Conservation (phyloP, 1,140 invertebrate genomes). For the Nephila pilipes region DNA sequence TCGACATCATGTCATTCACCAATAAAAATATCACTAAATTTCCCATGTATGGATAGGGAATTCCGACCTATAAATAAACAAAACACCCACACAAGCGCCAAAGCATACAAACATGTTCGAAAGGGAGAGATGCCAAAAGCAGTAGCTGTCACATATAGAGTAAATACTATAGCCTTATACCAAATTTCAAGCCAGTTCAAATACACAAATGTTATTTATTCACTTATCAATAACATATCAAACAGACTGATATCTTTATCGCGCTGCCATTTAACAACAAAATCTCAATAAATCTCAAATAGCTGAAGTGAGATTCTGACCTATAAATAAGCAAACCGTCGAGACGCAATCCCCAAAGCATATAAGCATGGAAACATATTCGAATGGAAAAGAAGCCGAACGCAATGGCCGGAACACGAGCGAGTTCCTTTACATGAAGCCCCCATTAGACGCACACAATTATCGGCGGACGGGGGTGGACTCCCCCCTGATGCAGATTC, state of each 20-base stretch:
- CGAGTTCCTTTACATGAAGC: conserved; percentile 67
- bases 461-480: conserved; percentile 20
- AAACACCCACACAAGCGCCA: background rate
- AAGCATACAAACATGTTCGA: conserved; percentile 27
- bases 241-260: too few species aligned
- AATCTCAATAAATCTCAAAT: too few species aligned
- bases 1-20: too few species aligned
- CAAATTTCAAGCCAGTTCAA: too few species aligned
- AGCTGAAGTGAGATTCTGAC: background rate
- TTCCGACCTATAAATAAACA: background rate
- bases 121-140: background rate
- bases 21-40: too few species aligned
- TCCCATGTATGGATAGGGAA: background rate
- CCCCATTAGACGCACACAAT: conserved; percentile 61
- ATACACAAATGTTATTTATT: too few species aligned
- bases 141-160: conserved; percentile 47
- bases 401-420: conserved; percentile 55
- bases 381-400: conserved; percentile 15
- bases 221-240: too few species aligned
- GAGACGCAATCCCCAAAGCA: background rate
- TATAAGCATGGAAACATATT: conserved; percentile 49
- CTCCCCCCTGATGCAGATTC: conserved; percentile 57
- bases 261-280: too few species aligned
- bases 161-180: too few species aligned
- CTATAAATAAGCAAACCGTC: background rate